phyloP scores from a whole-genome alignment of 2,113 vertebrate species.

The Leptobrachium ailaonicum region DNA sequence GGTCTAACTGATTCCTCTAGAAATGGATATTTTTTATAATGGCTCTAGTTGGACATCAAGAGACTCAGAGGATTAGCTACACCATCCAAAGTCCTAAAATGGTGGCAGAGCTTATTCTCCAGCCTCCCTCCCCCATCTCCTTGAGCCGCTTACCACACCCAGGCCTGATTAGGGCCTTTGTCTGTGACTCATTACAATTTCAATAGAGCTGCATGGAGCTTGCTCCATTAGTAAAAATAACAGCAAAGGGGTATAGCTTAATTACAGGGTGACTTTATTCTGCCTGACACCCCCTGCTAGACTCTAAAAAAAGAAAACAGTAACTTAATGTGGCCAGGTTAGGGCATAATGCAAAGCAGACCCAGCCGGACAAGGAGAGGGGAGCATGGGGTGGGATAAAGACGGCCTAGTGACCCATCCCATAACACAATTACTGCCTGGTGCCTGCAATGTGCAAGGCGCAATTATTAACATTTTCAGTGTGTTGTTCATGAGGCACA shows the following conservation, averaged over 20 bases:
- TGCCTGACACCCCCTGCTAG: conserved; percentile 15
- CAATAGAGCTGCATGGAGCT: conserved; percentile 41
- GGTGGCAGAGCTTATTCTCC: background rate
- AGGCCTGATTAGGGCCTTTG: conserved; percentile 44
- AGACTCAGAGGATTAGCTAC: background rate
- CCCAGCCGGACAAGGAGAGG: background rate
- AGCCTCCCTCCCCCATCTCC: conserved; percentile 29
- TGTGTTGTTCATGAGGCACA: background rate
- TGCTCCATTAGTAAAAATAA: conserved; percentile 50
- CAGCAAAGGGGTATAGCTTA: conserved; percentile 37
- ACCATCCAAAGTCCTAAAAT: conserved; percentile 18
- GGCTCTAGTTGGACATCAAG: background rate
- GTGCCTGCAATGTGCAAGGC: conserved; percentile 10
- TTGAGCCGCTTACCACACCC: conserved; percentile 44
- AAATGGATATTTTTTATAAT: background rate
- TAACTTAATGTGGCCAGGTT: conserved; percentile 35
- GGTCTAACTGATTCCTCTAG: background rate
- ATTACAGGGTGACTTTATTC: conserved; percentile 35
- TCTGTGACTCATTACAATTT: conserved; percentile 48
- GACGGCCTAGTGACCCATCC: conserved; percentile 11
- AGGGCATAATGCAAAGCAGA: conserved; percentile 39
- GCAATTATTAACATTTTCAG: conserved; percentile 15
- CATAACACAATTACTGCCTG: conserved; percentile 20
- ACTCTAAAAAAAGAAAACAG: conserved; percentile 36
- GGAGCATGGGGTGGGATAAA: conserved; percentile 2